Percentiles rank a stretch among this genome's conserved stretches.
These are phyloP conservation scores for Albula glossodonta DNA, from an alignment of 2,113 vertebrate genomes.

Conservation along the genomic window DNA sequence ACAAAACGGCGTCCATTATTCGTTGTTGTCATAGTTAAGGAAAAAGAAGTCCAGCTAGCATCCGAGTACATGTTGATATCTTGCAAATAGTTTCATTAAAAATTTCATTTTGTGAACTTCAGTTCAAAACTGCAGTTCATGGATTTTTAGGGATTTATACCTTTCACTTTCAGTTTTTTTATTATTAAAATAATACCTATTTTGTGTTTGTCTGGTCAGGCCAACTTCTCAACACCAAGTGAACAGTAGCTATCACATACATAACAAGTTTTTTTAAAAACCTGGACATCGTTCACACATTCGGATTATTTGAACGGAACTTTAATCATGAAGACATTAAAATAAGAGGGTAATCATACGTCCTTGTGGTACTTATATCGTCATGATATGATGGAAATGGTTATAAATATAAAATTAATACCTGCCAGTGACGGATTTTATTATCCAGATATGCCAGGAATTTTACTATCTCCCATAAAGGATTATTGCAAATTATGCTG, in stretches of 20 bases:
- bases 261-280: constrained; percentile 43
- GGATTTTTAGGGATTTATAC: constrained; percentile 20
- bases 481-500: constrained; percentile 73
- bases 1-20: constrained; percentile 48
- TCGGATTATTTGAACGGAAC: constrained; percentile 60
- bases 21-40: constrained; percentile 63
- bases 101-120: constrained; percentile 66
- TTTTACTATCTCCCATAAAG: constrained; percentile 73
- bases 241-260: constrained; percentile 48
- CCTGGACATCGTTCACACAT: constrained; percentile 13
- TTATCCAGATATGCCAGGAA: constrained; percentile 74
- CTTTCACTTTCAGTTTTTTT: constrained; percentile 43
- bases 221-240: constrained; percentile 31
- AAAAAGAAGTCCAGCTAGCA: constrained; percentile 66
- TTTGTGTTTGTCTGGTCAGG: not conserved
- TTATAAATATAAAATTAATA: constrained; percentile 76
- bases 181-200: constrained; percentile 11
- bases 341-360: constrained; percentile 67
- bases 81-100: constrained; percentile 66
- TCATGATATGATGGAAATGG: constrained; percentile 70
- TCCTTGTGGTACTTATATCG: constrained; percentile 67
- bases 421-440: constrained; percentile 73
- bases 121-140: constrained; percentile 40
- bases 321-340: constrained; percentile 68
- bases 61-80: constrained; percentile 67